These are phyloP conservation scores for Amphiprion percula DNA, from an alignment of 2,113 vertebrate species.

Conservation along the genomic window DNA sequence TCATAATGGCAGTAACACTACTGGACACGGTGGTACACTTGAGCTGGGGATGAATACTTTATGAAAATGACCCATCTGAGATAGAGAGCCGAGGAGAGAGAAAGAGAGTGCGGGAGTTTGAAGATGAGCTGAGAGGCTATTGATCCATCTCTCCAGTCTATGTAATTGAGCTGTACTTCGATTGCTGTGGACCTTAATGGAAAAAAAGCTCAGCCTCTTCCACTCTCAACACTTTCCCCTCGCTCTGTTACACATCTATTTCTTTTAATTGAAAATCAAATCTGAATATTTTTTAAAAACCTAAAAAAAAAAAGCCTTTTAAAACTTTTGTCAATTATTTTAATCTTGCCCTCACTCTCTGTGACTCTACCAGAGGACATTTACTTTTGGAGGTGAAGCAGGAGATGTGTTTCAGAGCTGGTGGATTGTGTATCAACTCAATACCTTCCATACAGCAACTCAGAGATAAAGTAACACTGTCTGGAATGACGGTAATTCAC, in stretches of 20 bases:
- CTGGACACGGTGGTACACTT: slow-evolving; percentile 61
- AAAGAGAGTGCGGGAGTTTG: slow-evolving; percentile 42
- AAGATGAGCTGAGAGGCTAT: slow-evolving; percentile 67
- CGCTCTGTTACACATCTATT: slow-evolving; percentile 13
- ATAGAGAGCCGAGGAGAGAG: slow-evolving; percentile 30
- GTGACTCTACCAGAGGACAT: slow-evolving; percentile 1
- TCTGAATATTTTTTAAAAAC: background rate
- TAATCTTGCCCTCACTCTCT: background rate
- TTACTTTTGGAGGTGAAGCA: slow-evolving; percentile 13
- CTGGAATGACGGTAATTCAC: slow-evolving; percentile 24
- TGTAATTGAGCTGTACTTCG: slow-evolving; percentile 72
- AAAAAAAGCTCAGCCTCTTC: slow-evolving; percentile 37
- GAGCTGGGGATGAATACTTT: slow-evolving; percentile 82
- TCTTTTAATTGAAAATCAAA: slow-evolving; percentile 18
- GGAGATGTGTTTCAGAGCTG: slow-evolving; percentile 15
- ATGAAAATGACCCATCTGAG: slow-evolving; percentile 81
- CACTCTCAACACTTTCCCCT: slow-evolving; percentile 35
- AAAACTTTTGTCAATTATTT: background rate
- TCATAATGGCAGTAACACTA: slow-evolving; percentile 66
- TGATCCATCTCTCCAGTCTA: slow-evolving; percentile 70
- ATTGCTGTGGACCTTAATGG: slow-evolving; percentile 62
- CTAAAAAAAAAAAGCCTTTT: background rate
- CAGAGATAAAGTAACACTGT: slow-evolving; percentile 59
- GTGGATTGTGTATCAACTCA: slow-evolving; percentile 60
- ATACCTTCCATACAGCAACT: slow-evolving; percentile 59